Conservation (phyloP, 1,140 invertebrate genomes). For the Neodiprion fabricii region DNA sequence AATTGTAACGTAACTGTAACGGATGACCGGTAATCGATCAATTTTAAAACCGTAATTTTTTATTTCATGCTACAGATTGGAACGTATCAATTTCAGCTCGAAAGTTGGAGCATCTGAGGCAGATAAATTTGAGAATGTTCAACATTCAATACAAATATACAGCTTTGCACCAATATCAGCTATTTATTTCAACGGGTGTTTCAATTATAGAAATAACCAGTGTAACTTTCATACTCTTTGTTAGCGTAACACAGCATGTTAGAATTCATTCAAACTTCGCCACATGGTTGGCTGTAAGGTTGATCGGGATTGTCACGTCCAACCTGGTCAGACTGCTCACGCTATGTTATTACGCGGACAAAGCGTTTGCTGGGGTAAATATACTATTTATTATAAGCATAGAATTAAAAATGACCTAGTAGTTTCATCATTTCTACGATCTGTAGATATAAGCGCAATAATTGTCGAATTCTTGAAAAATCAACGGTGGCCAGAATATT, state of each 20-base stretch:
- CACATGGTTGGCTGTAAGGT: background rate
- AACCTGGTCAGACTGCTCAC: background rate
- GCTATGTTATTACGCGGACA: constrained; percentile 1
- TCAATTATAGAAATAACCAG: background rate
- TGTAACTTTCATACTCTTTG: background rate
- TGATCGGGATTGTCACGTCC: background rate
- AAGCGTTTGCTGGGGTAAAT: background rate
- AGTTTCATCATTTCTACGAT: no score
- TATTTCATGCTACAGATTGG: background rate
- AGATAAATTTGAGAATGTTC: background rate
- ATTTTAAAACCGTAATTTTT: background rate
- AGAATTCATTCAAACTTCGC: background rate
- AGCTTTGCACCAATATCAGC: background rate
- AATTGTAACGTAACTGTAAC: no score
- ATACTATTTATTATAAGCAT: background rate
- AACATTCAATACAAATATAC: background rate
- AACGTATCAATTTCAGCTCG: background rate
- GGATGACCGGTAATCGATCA: no score
- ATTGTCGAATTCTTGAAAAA: no score
- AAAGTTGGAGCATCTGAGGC: background rate
- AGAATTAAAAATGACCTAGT: no score
- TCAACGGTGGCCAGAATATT: no score
- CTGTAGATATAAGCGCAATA: no score
- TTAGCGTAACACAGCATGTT: background rate
- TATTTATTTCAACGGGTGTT: background rate